Base-by-base conservation (phyloP, 1,140 invertebrate genomes). In the Trichonephila clavata region DNA sequence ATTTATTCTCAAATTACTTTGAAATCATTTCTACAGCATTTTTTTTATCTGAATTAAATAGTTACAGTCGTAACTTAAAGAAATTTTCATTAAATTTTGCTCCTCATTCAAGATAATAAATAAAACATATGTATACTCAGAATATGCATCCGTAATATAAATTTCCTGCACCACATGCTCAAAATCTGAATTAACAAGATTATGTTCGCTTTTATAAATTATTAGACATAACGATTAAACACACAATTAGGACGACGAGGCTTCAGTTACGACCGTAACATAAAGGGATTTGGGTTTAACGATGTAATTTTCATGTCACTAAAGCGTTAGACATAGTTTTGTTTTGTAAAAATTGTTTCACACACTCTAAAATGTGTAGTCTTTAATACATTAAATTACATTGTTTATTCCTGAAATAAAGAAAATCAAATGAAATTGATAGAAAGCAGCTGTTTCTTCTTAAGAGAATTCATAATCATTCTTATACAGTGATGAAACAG, bases 291-390 rank as follows among this genome's bases (percentile, higher is more conserved):
- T 57, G 13, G 13, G 13, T 80, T 84, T 59, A 60, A 21, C 21
- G 39, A 6, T 50, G 16, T 84, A 84, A 24, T 27, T 57, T 84
- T 24, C 32, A 77, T 84, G 86, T 87, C 86, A 87, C 86, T 87
- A 87, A 87, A 87, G 86, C 86, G 86, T 87, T 87, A 87, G 63
- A 63, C 86, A 87, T 87, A 63, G 32, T 39, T 87, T 32, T 61
- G 2, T 59, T 84, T 77, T 18, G 14, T 39, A 77, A 32, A 77
- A 77, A 39, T 7, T n/a, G 50, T 59, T 60, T 84, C 59, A n/a
- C n/a, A n/a, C n/a, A 83, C 39, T 83, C 80, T 83, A 83, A 83
- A 39, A 18, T 21, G 27, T 32, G 27, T 24, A 84, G 60, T 50
- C 20, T 60, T 84, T 84, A 20, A 43, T 59, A 84, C 81, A 60